Percentiles rank a stretch among this genome's conserved stretches.
These are phyloP conservation scores for Archaeoteleia sp. DNA, from an alignment of 2,888 invertebrate genomes.

Conservation along the genomic window DNA sequence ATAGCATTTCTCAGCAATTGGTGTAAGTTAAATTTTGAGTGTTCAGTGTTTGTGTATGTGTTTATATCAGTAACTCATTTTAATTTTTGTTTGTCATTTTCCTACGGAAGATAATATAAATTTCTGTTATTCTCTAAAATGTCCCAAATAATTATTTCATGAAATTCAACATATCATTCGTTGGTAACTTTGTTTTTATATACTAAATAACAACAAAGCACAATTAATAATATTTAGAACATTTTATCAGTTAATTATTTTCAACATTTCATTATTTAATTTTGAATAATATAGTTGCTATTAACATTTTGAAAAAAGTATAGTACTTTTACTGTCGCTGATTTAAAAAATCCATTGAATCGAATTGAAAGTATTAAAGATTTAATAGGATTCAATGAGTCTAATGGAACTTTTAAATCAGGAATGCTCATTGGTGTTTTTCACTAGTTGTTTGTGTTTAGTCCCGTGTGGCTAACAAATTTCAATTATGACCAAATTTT, in stretches of 20 bases:
- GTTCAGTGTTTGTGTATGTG: constrained; percentile 50
- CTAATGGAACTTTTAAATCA: too few relatives aligned
- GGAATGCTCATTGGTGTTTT: constrained; percentile 7
- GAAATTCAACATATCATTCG: neutral
- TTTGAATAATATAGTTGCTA: too few relatives aligned
- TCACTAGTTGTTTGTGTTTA: constrained; percentile 20
- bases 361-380: too few relatives aligned
- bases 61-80: constrained; percentile 34
- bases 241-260: too few relatives aligned
- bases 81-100: constrained; percentile 14
- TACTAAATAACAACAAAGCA: too few relatives aligned
- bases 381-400: too few relatives aligned
- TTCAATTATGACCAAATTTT: constrained; percentile 10
- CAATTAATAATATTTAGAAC: too few relatives aligned
- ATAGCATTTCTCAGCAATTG: constrained; percentile 55
- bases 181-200: neutral
- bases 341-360: too few relatives aligned
- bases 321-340: too few relatives aligned
- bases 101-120: constrained; percentile 1
- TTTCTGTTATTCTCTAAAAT: neutral
- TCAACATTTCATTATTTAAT: too few relatives aligned
- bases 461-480: constrained; percentile 39
- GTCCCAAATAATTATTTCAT: neutral
- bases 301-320: too few relatives aligned
- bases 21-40: constrained; percentile 62